A percentile compares a stretch with the other conserved stretches of the same genome.
Conservation (phyloP, 2,113 vertebrate genomes). For the Aptenodytes forsteri region DNA sequence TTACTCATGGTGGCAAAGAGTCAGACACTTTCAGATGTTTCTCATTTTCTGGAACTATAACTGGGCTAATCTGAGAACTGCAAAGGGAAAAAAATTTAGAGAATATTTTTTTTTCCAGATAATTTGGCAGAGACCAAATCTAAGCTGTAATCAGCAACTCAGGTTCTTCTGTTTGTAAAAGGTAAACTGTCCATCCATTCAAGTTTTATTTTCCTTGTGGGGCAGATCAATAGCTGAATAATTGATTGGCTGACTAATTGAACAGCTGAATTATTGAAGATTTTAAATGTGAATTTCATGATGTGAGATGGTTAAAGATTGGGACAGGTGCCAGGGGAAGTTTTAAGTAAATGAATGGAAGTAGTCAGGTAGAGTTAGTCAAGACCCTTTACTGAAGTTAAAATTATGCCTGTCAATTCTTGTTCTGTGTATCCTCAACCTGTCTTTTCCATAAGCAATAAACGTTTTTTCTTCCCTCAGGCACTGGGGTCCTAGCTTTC, state of each 20-base stretch:
- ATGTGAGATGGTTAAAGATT: neutral
- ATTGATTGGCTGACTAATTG: conserved; percentile 16
- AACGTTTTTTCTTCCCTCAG: neutral
- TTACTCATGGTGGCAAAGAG: neutral
- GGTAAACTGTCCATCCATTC: neutral
- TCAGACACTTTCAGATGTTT: neutral
- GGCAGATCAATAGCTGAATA: conserved; percentile 32
- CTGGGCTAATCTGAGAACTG: neutral
- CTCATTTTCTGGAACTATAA: neutral
- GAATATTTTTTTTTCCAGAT: neutral
- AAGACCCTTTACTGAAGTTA: neutral
- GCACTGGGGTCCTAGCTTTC: neutral
- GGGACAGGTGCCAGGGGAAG: neutral
- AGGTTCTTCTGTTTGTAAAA: neutral
- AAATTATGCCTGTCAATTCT: neutral
- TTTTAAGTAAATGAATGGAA: neutral
- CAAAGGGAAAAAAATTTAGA: neutral
- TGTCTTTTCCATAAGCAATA: neutral
- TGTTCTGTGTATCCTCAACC: neutral
- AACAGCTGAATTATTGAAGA: conserved; percentile 51
- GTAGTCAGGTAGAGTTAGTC: neutral
- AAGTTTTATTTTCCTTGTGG: conserved; percentile 25
- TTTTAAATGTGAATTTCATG: conserved; percentile 16
- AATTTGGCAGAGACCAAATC: neutral
- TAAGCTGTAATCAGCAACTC: neutral